Base-by-base conservation (phyloP, 2,888 invertebrate species). In the Pollenia labialis region DNA sequence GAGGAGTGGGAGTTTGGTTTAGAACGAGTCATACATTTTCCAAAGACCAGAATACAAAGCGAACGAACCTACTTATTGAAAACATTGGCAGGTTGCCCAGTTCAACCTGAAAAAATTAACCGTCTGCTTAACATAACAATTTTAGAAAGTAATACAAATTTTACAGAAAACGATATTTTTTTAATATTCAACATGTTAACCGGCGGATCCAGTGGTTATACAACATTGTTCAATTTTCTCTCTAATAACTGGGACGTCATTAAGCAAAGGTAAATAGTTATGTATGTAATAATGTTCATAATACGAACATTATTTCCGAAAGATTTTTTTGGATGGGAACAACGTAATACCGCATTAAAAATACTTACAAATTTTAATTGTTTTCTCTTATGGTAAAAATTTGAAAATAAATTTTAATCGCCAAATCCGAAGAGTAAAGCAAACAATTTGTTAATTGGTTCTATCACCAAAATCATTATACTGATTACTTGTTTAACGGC, bases 1-100 rank as follows among this genome's bases (percentile, higher is more conserved):
- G 95, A 96, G 62, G 97, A 97, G 92, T 97, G 97, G 97, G 95
- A 97, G 88, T 97, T 97, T 89, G 97, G 97, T 50, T 94, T 97
- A 0, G 95, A 97, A 88, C 94, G 97, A 11, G 95, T 97, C 0
- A 95, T 96, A 71, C 95, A 96, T 90, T 97, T 97, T 93, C 97
- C 97, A 0, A 93, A 95, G 1, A 94, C 95, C 0, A 94, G 97
- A 68, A 95, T 95, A 89, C 95, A 95, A 90, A 96, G 95, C 88
- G 97, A 97, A 91, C 94, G 97, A 88, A 96, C 97, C 0, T 97
- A 96, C 92, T 94, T 97, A 3, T 92, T 97, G 69, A 97, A 97
- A 92, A 96, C 96, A 0, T 93, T 97, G 3, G 96, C 97, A 0
- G 97, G 97, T 0, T 97, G 97, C 92, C 96, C 97, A 0, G 95